Conservation (phyloP, 2,888 invertebrate species). For the Eupithecia vulgata region DNA sequence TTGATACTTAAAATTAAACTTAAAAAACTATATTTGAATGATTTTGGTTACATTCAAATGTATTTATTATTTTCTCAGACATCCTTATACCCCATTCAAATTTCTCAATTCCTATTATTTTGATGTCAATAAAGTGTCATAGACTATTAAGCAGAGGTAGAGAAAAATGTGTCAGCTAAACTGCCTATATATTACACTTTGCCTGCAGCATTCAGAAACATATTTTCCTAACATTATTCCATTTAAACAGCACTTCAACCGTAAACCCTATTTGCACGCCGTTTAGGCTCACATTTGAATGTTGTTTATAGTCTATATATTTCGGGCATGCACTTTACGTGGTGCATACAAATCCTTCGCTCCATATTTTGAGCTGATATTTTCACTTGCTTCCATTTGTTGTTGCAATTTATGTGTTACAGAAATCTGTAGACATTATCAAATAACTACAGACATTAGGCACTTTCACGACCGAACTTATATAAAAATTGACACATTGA, state of each 20-base stretch:
- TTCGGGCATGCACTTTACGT: slow-evolving; percentile 64
- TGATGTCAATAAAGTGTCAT: neutral
- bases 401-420: slow-evolving; percentile 31
- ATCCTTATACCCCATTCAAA: neutral
- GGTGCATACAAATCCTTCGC: slow-evolving; percentile 62
- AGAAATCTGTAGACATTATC: slow-evolving; percentile 4
- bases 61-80: neutral
- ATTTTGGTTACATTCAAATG: neutral
- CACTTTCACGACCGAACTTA: neutral
- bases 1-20: neutral
- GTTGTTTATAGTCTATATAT: slow-evolving; percentile 72
- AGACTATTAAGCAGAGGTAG: neutral
- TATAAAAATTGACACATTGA: neutral
- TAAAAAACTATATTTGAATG: neutral
- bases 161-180: slow-evolving; percentile 20
- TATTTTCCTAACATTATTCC: slow-evolving; percentile 64
- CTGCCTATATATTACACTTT: slow-evolving; percentile 27
- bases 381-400: slow-evolving; percentile 34
- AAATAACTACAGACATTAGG: neutral
- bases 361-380: slow-evolving; percentile 61
- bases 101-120: neutral
- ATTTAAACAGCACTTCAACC: slow-evolving; percentile 44
- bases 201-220: slow-evolving; percentile 46
- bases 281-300: slow-evolving; percentile 46
- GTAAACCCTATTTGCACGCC: slow-evolving; percentile 41